Percentiles rank a stretch among this genome's conserved stretches.
phyloP scores from a whole-genome alignment of 2,113 vertebrate genomes.

The Panthera uncia region DNA sequence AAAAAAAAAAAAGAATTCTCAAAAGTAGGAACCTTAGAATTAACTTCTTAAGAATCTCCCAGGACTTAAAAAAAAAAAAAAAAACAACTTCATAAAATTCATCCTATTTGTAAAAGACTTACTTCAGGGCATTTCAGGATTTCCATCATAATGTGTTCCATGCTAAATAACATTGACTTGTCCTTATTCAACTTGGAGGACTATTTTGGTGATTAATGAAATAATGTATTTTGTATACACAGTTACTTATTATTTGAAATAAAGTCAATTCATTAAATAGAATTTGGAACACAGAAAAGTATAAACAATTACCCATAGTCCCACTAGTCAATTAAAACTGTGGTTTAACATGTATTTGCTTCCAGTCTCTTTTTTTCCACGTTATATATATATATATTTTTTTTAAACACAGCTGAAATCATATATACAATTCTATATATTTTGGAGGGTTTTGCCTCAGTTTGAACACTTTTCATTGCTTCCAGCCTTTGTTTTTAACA shows the following conservation, averaged over 20 bases:
- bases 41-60: background rate
- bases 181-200: background rate
- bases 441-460: background rate
- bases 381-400: background rate
- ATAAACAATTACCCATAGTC: background rate
- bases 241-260: conserved; percentile 1
- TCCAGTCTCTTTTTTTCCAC: background rate
- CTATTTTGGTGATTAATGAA: conserved; percentile 39
- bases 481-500: conserved; percentile 33
- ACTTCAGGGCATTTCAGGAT: background rate
- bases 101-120: conserved; percentile 17
- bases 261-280: conserved; percentile 38
- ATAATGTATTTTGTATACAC: conserved; percentile 19
- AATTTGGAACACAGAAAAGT: conserved; percentile 51
- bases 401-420: background rate
- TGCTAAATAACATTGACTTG: background rate
- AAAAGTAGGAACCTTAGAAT: conserved; percentile 31
- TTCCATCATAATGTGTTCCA: background rate
- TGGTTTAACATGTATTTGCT: conserved; percentile 9
- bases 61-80: background rate
- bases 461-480: background rate
- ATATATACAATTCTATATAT: background rate
- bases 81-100: background rate
- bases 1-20: conserved; percentile 8
- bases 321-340: background rate